Evolutionary conservation across 2,888 invertebrate genomes (phyloP), one percentile per base, ranked within the genome.

Genomic region (Meloe dianella): DNA sequence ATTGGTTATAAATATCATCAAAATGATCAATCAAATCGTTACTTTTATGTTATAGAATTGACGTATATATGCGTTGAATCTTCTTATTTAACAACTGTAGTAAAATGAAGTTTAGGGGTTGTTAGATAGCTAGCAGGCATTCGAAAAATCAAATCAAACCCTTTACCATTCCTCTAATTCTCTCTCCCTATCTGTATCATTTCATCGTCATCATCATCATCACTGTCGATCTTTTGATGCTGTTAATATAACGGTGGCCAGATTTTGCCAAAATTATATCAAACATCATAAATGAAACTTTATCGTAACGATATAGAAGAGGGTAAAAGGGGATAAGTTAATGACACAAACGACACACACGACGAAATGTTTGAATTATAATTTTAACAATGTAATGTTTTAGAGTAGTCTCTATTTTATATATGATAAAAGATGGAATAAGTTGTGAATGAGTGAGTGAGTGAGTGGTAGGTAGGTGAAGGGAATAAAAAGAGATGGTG

Each of bases 301-400:
- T 51, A 41, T 41, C 41, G 14, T 14, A 38, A 38, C 14, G 14
- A 14, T 38, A 38, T 14, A 14, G n/a, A 38, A n/a, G n/a, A 38
- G 2, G 38, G 14, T 38, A 38, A n/a, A 38, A n/a, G n/a, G 14
- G 41, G 47, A 22, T 51, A 22, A 22, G 9, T 51, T n/a, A 9
- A 4, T 9, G 47, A 22, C 20, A 10, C 22, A n/a, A n/a, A n/a
- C n/a, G n/a, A n/a, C n/a, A n/a, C n/a, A n/a, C 20, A 22, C 3
- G 9, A 51, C 5, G 17, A 41, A n/a, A n/a, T n/a, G 10, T 51
- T 4, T 20, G 20, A 51, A 22, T 51, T 41, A 51, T 22, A 20
- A 51, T 51, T n/a, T 51, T 51, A 51, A 51, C 47, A 51, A 51
- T 51, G 47, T 51, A 51, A 51, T 51, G 47, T 51, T 51, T 22